Evolutionary conservation across 2,888 invertebrate species (phyloP).

Genomic region (Orthosia gracilis): DNA sequence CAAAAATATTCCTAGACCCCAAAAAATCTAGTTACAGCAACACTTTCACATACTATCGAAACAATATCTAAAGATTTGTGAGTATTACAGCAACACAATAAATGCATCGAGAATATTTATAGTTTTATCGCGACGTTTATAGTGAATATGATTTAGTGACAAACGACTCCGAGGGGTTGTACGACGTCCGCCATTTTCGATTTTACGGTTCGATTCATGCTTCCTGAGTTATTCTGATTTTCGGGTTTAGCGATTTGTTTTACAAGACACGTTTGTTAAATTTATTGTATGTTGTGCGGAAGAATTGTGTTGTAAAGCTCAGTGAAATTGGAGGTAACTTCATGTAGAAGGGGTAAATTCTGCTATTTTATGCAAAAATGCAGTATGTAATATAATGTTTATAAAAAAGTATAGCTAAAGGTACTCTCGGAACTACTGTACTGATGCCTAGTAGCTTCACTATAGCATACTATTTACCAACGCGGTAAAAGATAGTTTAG

Average conservation of each 20-base stretch:
- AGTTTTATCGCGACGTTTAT: constrained; percentile 88
- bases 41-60: constrained; percentile 26
- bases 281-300: neutral
- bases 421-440: too few species aligned
- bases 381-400: neutral
- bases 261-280: constrained; percentile 32
- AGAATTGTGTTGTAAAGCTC: neutral
- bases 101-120: constrained; percentile 86
- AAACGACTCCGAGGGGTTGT: constrained; percentile 80
- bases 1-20: neutral
- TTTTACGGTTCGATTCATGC: constrained; percentile 82
- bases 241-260: constrained; percentile 48
- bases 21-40: neutral
- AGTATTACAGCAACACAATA: constrained; percentile 80
- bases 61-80: constrained; percentile 75
- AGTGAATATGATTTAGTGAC: constrained; percentile 87
- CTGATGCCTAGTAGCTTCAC: too few species aligned
- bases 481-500: too few species aligned
- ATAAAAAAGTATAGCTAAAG: too few species aligned
- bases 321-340: constrained; percentile 2
- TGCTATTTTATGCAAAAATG: neutral
- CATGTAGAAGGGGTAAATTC: neutral
- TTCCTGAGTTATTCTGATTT: constrained; percentile 77
- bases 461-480: too few species aligned
- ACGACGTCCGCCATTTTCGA: constrained; percentile 85